phyloP scores from a whole-genome alignment of 2,797 vertebrate genomes.

The Trematomus bernacchii region DNA sequence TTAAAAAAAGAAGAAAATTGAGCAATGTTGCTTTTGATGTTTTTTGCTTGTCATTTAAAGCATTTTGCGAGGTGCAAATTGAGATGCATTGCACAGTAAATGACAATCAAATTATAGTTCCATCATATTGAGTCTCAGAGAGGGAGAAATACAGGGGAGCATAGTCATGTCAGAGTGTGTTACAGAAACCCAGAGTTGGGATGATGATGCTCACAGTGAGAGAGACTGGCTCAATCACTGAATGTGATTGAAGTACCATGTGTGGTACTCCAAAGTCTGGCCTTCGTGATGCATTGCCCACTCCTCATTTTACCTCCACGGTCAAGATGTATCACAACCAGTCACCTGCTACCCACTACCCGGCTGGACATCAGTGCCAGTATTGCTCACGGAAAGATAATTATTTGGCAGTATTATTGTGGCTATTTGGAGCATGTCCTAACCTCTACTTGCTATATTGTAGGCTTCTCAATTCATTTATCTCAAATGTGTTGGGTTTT shows the following conservation, averaged over 20 bases:
- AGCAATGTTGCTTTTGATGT: background rate
- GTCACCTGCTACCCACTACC: conserved; percentile 56
- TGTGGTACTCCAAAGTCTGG: conserved; percentile 59
- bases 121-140: conserved; percentile 22
- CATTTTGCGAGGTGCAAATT: conserved; percentile 3
- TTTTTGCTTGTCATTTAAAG: background rate
- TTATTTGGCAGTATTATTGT: conserved; percentile 18
- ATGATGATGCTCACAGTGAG: conserved; percentile 70
- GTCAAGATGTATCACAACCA: conserved; percentile 48
- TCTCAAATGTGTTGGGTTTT: conserved; percentile 18
- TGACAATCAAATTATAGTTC: background rate
- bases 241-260: conserved; percentile 72
- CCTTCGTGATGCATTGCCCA: conserved; percentile 44
- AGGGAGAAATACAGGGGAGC: conserved; percentile 30
- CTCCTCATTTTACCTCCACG: conserved; percentile 56
- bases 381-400: conserved; percentile 9
- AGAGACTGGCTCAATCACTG: conserved; percentile 71
- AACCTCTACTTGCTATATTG: conserved; percentile 21
- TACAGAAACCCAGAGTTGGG: conserved; percentile 50
- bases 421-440: conserved; percentile 32
- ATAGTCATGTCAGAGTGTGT: conserved; percentile 39
- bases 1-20: background rate
- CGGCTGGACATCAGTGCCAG: conserved; percentile 15
- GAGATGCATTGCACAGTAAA: conserved; percentile 1
- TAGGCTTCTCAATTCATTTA: background rate